Base-by-base conservation (phyloP, 2,113 vertebrate genomes). In the Callithrix jacchus region DNA sequence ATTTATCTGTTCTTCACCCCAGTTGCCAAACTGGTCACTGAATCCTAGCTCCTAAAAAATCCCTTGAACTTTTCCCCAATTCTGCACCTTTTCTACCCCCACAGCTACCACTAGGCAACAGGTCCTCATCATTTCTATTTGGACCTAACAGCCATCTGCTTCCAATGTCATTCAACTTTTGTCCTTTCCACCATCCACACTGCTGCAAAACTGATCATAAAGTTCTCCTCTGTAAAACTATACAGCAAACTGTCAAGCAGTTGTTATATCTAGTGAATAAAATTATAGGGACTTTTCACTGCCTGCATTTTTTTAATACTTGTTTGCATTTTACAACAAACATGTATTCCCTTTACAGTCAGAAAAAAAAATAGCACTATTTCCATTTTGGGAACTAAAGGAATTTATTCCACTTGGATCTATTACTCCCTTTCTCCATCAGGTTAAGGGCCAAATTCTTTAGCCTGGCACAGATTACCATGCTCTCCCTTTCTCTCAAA, bases 391-490 rank as follows among this genome's bases (percentile, higher is more conserved):
- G 40, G 17, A 94, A 81, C 42, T 64, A 80, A 14, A 77, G 49
- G 35, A 85, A 74, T 80, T 49, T 32, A 73, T 37, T 70, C 40
- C 86, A 93, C 52, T 68, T 96, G 74, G 52, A 94, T 68, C 52
- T 54, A 83, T 77, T 91, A 71, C 52, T 76, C 49, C 8, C 14
- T 35, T 23, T 91, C n/a, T 93, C 86, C 64, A 40, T 66, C 77
- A 96, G 20, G 17, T 95, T 96, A 93, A 80, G 94, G 10, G 56
- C 42, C 74, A 94, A 80, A 90, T 88, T 95, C 58, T 66, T 74
- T 71, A 91, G 42, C n/a, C 14, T 88, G 23, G 37, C 25, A 74
- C 13, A 88, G 11, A 45, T 12, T 30, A 87, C 91, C 42, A 61
- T 35, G 14, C 35, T 91, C 30, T 52, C n/a, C 58, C 76, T 89